Base-by-base conservation (phyloP, 2,797 vertebrate species). In the Enteromius paludinosus region DNA sequence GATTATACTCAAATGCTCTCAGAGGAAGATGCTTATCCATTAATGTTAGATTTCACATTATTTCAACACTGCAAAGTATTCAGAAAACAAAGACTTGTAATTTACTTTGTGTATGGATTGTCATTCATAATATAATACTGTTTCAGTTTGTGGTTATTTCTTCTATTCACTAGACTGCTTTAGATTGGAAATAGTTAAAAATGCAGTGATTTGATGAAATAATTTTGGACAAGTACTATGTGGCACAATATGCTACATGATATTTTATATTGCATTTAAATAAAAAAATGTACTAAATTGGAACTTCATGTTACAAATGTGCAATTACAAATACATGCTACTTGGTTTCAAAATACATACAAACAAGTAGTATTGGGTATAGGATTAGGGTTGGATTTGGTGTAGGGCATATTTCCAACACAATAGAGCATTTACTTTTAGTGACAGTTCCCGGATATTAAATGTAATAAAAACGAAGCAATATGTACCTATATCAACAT, bases 1-100 rank as follows among this genome's bases (percentile, higher is more conserved):
- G 80, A 85, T 83, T 78, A 79, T 82, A 41, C 18, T 66, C 5
- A 17, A 43, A 69, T 14, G 5, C 65, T 73, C 85, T 85, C 78
- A 10, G 17, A 84, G 68, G 84, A 78, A 49, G 52, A 23, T 56
- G 47, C 68, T 62, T 28, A 45, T 83, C 70, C 41, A 43, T 78
- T 83, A 41, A 49, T 83, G 78, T 72, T 61, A 79, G 52, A 82
- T n/a, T 18, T 23, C 18, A 35, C 5, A 18, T 62, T 49, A 17
- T 71, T 70, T 35, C 10, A 76, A 33, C 25, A 14, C 23, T 11
- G 43, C 9, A 56, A 38, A 43, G 47, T 45, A 18, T 69, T 69
- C 5, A 15, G 43, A 20, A 49, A 79, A 80, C 49, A 68, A 72
- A 83, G 68, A 30, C 15, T 23, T 12, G 17, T 71, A 38, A 77